Evolutionary conservation across 2,888 invertebrate species (phyloP).

Genomic region (Lasioglossum marginatum): DNA sequence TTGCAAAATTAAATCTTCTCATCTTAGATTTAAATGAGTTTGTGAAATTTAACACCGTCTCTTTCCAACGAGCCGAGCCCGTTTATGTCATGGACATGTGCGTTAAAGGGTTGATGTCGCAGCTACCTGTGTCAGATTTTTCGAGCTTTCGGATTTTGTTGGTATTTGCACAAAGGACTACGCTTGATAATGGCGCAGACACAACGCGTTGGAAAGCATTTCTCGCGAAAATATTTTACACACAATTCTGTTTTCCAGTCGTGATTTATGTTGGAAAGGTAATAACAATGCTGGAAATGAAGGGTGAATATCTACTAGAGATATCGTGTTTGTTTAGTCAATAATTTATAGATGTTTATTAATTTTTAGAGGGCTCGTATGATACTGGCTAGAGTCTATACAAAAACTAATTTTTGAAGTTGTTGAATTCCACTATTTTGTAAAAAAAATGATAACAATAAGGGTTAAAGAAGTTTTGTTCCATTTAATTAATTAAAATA

Average conservation of each 20-base stretch:
- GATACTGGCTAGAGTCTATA: too few species aligned
- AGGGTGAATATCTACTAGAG: not conserved
- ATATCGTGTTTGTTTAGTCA: not conserved
- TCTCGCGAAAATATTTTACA: not conserved
- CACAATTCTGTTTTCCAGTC: not conserved
- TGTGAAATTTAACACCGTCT: constrained; percentile 2
- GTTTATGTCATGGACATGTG: not conserved
- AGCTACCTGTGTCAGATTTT: not conserved
- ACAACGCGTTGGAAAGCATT: not conserved
- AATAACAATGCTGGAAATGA: not conserved
- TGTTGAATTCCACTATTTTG: not conserved
- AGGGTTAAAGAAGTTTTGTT: not conserved
- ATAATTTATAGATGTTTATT: not conserved
- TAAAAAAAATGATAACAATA: not conserved
- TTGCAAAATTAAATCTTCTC: constrained; percentile 12
- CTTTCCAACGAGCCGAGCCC: not conserved
- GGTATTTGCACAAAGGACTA: constrained; percentile 8
- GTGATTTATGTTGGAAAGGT: not conserved
- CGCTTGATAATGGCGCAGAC: not conserved
- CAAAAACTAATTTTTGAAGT: not conserved
- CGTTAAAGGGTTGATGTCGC: not conserved
- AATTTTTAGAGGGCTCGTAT: too few species aligned
- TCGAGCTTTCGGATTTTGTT: constrained; percentile 1
- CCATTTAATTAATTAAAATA: not conserved
- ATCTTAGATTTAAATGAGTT: constrained; percentile 11